These are phyloP conservation scores for Perithous albicinctus DNA, from an alignment of 2,888 invertebrate species.

Conservation along the genomic window DNA sequence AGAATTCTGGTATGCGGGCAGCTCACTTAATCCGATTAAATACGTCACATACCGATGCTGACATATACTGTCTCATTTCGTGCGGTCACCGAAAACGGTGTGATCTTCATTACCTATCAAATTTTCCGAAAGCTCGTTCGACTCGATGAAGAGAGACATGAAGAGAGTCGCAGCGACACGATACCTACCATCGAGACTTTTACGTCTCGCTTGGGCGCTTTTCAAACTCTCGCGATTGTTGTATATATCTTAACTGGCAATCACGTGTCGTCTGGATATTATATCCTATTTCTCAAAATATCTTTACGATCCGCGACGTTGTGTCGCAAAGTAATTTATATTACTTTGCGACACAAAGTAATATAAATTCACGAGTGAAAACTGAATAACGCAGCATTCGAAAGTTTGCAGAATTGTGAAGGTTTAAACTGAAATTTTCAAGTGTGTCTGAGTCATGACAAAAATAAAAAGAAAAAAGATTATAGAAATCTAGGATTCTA, in stretches of 20 bases:
- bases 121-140: conserved; percentile 38
- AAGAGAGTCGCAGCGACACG: not conserved
- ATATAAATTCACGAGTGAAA: conserved; percentile 12
- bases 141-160: not conserved
- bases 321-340: conserved; percentile 29
- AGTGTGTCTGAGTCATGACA: too few relatives aligned
- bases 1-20: not conserved
- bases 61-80: conserved; percentile 8
- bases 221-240: conserved; percentile 23
- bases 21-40: conserved; percentile 31
- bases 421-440: not conserved
- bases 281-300: conserved; percentile 42
- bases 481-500: too few relatives aligned
- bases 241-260: conserved; percentile 31
- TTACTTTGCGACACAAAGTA: conserved; percentile 26
- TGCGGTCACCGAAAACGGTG: not conserved
- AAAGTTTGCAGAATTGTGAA: conserved; percentile 17
- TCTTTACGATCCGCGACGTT: conserved; percentile 52
- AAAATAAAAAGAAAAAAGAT: too few relatives aligned
- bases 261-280: conserved; percentile 49
- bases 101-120: conserved; percentile 18
- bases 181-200: conserved; percentile 43
- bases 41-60: conserved; percentile 25
- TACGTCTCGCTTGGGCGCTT: conserved; percentile 35
- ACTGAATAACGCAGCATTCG: conserved; percentile 20